Evolutionary conservation across 2,888 invertebrate genomes (phyloP).

Genomic region (Chironomus tentans): DNA sequence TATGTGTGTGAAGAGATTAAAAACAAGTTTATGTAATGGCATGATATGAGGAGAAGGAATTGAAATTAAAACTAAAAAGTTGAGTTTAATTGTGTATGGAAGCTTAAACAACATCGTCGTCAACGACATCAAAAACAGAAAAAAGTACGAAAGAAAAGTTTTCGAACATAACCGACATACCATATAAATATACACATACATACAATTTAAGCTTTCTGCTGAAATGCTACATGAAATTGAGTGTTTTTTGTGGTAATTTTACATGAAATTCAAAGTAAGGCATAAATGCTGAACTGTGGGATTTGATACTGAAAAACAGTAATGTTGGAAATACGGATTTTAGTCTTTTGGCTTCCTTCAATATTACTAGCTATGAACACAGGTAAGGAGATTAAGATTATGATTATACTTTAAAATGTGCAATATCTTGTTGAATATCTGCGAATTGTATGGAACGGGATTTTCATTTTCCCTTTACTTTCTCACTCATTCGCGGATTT

Average conservation of each 20-base stretch:
- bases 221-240: background rate
- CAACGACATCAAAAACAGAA: background rate
- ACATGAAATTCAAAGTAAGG: background rate
- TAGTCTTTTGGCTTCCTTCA: constrained; percentile 10
- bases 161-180: background rate
- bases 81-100: background rate
- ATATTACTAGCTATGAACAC: constrained; percentile 10
- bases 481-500: too few species aligned
- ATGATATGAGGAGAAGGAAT: background rate
- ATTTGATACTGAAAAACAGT: constrained; percentile 3
- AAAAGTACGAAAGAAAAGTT: background rate
- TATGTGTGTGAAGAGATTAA: constrained; percentile 7
- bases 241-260: constrained; percentile 3
- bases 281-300: constrained; percentile 8
- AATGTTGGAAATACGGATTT: constrained; percentile 21
- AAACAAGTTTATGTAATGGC: background rate
- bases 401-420: background rate
- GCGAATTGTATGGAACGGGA: background rate
- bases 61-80: background rate
- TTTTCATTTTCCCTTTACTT: background rate
- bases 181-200: background rate
- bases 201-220: background rate
- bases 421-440: background rate
- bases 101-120: background rate
- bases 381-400: constrained; percentile 12